Evolutionary conservation across 2,888 invertebrate genomes (phyloP).

Genomic region (Eutolmus rufibarbis): DNA sequence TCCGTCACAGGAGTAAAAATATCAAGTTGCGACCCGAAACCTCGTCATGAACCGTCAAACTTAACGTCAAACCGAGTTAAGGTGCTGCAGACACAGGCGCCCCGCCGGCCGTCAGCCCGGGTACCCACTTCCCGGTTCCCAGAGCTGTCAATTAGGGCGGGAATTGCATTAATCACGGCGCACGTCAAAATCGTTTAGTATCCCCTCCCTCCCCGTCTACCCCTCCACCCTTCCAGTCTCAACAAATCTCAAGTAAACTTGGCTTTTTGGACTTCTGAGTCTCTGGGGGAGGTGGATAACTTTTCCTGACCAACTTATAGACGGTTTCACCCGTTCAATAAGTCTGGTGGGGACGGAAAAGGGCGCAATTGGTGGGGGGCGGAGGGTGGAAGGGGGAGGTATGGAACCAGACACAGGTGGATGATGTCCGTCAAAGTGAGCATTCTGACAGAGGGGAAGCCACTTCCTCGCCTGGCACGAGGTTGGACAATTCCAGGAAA

Average conservation of each 20-base stretch:
- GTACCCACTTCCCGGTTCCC: slow-evolving; percentile 1
- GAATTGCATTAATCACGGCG: slow-evolving; percentile 28
- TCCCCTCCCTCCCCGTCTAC: not conserved
- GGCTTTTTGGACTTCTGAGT: not conserved
- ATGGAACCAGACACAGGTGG: not conserved
- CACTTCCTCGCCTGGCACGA: not conserved
- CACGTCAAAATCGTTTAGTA: slow-evolving; percentile 10
- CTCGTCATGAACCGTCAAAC: slow-evolving; percentile 33
- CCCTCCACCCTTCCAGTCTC: not conserved
- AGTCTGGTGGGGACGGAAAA: not conserved
- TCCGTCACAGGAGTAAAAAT: not conserved
- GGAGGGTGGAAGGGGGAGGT: not conserved
- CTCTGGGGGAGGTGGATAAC: not conserved
- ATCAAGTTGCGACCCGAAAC: slow-evolving; percentile 30
- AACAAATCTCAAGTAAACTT: not conserved
- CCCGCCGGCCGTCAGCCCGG: not conserved
- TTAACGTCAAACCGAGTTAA: slow-evolving; percentile 32
- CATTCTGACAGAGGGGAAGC: not conserved
- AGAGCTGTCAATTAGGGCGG: slow-evolving; percentile 25
- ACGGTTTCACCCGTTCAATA: not conserved
- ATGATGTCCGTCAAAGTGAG: not conserved
- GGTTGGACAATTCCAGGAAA: not conserved
- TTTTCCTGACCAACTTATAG: not conserved
- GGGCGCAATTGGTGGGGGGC: not conserved
- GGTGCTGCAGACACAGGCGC: slow-evolving; percentile 1